Evolutionary conservation across 1,140 invertebrate species (phyloP).

Genomic region (Brachionus angularis): DNA sequence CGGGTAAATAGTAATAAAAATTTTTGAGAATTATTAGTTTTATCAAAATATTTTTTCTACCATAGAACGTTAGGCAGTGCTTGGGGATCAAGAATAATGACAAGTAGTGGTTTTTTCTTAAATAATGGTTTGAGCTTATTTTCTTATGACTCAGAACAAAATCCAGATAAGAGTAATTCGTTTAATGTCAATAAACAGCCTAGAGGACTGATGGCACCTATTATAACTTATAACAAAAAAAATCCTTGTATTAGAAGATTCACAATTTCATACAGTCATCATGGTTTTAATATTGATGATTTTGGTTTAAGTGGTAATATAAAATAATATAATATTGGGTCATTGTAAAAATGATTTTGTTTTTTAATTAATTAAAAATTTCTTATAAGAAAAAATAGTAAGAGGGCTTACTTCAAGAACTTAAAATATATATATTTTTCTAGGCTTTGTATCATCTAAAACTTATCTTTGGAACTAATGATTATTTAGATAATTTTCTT

Average conservation of each 20-base stretch:
- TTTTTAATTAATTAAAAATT: no score
- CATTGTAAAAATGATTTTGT: no score
- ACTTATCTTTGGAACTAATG: no score
- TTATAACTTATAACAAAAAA: conserved; percentile 32
- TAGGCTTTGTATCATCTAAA: no score
- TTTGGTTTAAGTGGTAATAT: conserved; percentile 1
- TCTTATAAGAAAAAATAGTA: no score
- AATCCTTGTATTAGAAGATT: conserved; percentile 36
- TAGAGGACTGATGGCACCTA: conserved; percentile 29
- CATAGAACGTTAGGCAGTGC: conserved; percentile 10
- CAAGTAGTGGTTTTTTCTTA: conserved; percentile 15
- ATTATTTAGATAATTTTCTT: no score
- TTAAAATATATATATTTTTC: no score
- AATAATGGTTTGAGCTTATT: conserved; percentile 39
- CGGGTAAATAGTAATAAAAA: background rate
- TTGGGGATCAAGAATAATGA: conserved; percentile 1
- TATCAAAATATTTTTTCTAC: background rate
- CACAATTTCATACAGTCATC: conserved; percentile 24
- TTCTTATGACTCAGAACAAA: conserved; percentile 19
- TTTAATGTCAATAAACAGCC: conserved; percentile 12
- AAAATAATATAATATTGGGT: no score
- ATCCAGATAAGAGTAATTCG: background rate
- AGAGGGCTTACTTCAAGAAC: no score
- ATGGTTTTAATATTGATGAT: background rate
- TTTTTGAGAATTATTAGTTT: background rate